Percentiles rank a stretch among this genome's conserved stretches.
These are phyloP conservation scores for Perccottus glenii DNA, from an alignment of 2,113 vertebrate species.

Conservation along the genomic window DNA sequence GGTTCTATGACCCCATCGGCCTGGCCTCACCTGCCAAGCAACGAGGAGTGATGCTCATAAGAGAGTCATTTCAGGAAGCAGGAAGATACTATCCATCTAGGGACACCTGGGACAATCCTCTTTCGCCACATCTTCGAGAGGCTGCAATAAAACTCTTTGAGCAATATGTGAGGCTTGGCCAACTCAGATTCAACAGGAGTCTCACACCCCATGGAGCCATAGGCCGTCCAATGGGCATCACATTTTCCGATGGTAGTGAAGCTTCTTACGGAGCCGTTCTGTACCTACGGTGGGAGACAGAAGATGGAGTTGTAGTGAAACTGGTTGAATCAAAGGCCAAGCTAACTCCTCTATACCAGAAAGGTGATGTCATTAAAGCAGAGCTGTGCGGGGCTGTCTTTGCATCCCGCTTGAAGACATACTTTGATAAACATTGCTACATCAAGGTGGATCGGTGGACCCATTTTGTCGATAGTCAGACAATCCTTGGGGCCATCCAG, in stretches of 20 bases:
- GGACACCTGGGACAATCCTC: neutral
- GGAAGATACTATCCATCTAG: neutral
- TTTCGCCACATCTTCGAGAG: neutral
- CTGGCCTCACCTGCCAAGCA: neutral
- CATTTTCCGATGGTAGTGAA: slow-evolving; percentile 5
- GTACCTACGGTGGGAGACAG: slow-evolving; percentile 1
- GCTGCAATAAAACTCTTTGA: neutral
- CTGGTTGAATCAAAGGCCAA: slow-evolving; percentile 15
- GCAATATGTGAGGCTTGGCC: neutral
- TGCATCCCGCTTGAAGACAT: neutral
- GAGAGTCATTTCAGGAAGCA: neutral
- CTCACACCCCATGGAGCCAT: neutral
- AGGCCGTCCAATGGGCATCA: neutral
- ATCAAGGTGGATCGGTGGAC: neutral
- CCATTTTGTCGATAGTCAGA: slow-evolving; percentile 10
- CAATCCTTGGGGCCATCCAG: slow-evolving; percentile 10
- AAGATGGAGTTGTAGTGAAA: neutral
- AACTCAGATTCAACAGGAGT: neutral
- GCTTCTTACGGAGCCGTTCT: slow-evolving; percentile 3
- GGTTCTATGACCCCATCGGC: neutral
- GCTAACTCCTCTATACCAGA: neutral
- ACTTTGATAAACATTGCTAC: neutral
- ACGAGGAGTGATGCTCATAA: neutral
- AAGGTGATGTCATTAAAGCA: neutral
- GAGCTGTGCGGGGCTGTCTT: slow-evolving; percentile 16